Conservation (phyloP, 2,113 vertebrate species). For the Pelecanoides urinatrix region DNA sequence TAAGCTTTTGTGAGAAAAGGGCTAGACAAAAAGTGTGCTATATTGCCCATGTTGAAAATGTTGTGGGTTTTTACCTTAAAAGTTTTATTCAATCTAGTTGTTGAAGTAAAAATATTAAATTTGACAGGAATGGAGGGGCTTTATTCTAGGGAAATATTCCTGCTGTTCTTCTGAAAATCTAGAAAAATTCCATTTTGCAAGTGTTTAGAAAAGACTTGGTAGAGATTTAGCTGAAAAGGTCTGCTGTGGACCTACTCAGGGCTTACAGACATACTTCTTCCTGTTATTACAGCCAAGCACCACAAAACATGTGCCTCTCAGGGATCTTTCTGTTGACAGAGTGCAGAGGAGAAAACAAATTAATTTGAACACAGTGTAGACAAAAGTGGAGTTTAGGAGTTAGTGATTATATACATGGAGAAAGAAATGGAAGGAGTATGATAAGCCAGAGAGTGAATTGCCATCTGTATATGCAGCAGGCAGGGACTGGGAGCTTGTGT, state of each 20-base stretch:
- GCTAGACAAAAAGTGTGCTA: not conserved
- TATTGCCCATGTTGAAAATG: not conserved
- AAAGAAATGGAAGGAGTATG: not conserved
- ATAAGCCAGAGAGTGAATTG: not conserved
- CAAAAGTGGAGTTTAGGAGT: not conserved
- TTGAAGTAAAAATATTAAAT: not conserved
- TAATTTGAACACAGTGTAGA: not conserved
- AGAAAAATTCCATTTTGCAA: not conserved
- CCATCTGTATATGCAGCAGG: not conserved
- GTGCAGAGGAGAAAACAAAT: not conserved
- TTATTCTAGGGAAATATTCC: not conserved
- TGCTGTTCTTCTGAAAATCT: not conserved
- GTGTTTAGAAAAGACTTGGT: not conserved
- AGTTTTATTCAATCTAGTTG: not conserved
- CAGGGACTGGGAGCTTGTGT: not conserved
- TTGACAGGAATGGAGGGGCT: not conserved
- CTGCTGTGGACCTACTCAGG: not conserved
- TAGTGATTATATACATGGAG: not conserved
- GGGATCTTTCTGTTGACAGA: not conserved
- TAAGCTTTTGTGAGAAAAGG: not conserved
- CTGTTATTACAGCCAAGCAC: not conserved
- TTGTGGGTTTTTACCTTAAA: not conserved
- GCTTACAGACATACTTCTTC: not conserved
- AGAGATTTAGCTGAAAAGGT: not conserved
- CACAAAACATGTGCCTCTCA: not conserved